Conservation (phyloP, 1,140 invertebrate species). For the Brachionus paranguensis region DNA sequence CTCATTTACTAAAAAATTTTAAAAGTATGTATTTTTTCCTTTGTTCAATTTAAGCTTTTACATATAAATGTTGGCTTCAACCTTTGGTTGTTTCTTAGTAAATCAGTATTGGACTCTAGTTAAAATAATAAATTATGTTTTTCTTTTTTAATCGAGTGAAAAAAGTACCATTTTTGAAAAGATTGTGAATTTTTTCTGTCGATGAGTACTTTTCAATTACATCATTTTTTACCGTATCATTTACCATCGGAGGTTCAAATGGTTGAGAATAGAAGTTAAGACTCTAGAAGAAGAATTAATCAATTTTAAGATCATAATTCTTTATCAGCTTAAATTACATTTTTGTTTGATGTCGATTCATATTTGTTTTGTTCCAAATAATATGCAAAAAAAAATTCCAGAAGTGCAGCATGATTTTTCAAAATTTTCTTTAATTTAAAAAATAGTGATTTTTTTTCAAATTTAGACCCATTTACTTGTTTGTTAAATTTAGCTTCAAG, state of each 20-base stretch:
- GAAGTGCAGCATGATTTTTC: background rate
- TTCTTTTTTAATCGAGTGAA: background rate
- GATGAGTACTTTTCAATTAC: background rate
- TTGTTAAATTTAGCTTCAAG: constrained; percentile 21
- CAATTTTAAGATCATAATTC: background rate
- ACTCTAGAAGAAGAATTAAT: background rate
- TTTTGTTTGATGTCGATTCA: constrained; percentile 2
- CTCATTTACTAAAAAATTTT: background rate
- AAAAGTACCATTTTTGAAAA: background rate
- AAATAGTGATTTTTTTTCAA: background rate
- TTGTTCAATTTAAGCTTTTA: background rate
- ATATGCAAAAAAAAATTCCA: constrained; percentile 25
- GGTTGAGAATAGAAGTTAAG: background rate
- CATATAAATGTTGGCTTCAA: constrained; percentile 15
- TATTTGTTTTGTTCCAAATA: constrained; percentile 34
- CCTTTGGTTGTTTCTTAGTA: background rate
- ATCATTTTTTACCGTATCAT: constrained; percentile 10
- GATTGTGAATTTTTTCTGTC: constrained; percentile 1
- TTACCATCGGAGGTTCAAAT: background rate
- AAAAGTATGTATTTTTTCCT: background rate
- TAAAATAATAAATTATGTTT: background rate
- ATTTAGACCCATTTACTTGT: background rate
- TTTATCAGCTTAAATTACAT: background rate
- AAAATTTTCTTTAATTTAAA: constrained; percentile 14
- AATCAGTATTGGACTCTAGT: background rate